These are phyloP conservation scores for Marmota flaviventris DNA, from an alignment of 2,113 vertebrate genomes.

Conservation along the genomic window DNA sequence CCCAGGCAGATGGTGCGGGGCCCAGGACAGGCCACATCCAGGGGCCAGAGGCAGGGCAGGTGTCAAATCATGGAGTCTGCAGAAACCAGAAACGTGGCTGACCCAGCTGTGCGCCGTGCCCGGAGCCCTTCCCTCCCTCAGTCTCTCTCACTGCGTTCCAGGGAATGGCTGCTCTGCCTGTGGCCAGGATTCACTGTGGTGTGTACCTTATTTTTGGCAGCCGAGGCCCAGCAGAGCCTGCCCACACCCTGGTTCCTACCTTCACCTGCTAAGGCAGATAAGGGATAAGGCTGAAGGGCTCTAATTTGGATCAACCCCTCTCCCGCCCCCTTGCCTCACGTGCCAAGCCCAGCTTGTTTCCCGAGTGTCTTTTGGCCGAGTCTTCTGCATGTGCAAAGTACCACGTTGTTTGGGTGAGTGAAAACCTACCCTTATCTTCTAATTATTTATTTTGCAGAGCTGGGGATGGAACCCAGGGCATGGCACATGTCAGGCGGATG, in stretches of 20 bases:
- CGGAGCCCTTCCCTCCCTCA: background rate
- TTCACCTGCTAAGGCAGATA: background rate
- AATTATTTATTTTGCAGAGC: too few species aligned
- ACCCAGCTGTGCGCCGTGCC: accelerated
- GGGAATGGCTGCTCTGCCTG: constrained; percentile 42
- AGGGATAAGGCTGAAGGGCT: background rate
- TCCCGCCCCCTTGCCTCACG: background rate
- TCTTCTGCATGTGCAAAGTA: background rate
- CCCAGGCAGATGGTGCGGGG: accelerated
- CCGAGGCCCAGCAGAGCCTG: background rate
- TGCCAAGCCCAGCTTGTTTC: background rate
- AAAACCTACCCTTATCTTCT: background rate
- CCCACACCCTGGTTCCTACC: background rate
- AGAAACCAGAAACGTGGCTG: background rate
- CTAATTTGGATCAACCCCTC: accelerated
- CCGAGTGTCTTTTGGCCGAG: background rate
- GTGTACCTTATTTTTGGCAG: background rate
- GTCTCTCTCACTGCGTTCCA: background rate
- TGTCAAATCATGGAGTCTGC: accelerated
- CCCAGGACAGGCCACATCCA: background rate
- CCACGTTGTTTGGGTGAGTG: background rate
- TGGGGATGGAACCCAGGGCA: background rate
- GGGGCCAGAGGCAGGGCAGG: too few species aligned
- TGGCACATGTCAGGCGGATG: too few species aligned
- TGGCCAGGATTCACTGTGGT: constrained; percentile 9